Evolutionary conservation across 2,888 invertebrate species (phyloP), one percentile per base, ranked within the genome.

Genomic region (Emmelina monodactyla): DNA sequence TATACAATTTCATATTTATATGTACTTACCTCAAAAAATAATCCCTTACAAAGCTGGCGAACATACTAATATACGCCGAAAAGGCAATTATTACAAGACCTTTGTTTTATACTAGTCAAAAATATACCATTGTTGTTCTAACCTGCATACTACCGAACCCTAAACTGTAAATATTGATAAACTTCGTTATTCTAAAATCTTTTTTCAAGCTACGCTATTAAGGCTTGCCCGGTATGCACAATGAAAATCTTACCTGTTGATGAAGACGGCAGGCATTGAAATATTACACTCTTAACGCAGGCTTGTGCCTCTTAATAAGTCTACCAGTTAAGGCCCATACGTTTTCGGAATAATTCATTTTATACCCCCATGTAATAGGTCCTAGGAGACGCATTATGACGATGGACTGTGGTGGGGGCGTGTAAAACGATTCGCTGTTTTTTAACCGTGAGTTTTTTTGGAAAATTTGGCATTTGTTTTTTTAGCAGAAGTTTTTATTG

Each of bases 231-330:
- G 19, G 9, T 6, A 9, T 19, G 5, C 5, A 19, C 9, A 6
- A 19, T 19, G 19, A 19, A 19, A 3, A 25, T n/a, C n/a, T 25
- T 64, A 66, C 62, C 68, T 65, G 67, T 65, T 66, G 63, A 55
- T 62, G 61, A 63, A 57, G 53, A 48, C 55, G 43, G 44, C 42
- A 50, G 53, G 39, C 46, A 43, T 41, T 55, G 44, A 57, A 59
- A 62, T 64, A 63, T 64, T 53, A 49, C 51, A 53, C 47, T 38
- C 51, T 53, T 53, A 51, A 49, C 50, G 44, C 47, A 48, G 41
- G 37, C 51, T 46, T 37, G 47, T 51, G 50, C 47, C 53, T 49
- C 55, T 58, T 46, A 63, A 61, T 56, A 63, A 56, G 48, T 38
- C 37, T 37, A 37, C 44, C 44, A 37, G 37, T 53, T 62, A 58